Evolutionary conservation across 2,888 invertebrate genomes (phyloP), one percentile per base, ranked within the genome.

Genomic region (Pantelozetes paolii): DNA sequence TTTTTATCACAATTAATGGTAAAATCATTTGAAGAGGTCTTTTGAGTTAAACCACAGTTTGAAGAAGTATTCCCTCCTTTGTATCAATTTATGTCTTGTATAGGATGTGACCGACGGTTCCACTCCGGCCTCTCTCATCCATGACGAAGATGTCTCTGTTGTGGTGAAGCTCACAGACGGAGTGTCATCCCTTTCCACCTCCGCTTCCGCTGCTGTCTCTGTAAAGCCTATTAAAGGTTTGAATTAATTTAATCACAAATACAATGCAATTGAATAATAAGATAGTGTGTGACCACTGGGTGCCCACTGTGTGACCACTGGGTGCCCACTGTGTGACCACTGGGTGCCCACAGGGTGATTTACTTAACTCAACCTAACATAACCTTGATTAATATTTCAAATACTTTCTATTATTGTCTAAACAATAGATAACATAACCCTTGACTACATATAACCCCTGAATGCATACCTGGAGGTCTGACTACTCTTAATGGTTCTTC

Each of bases 41-140:
- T 89, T 89, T 79, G 91, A 90, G 81, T 91, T 89, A 83, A 89
- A 89, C 91, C 91, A 94, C 84, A 94, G 90, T 79, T 91, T 88
- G 89, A 95, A 95, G 89, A 94, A 95, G 85, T 95, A 95, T 84
- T 95, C 94, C 82, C 94, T 93, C 80, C 90, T 88, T 78, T 90
- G 87, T 71, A 93, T 85, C 72, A 94, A 86, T 75, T 90, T 89
- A 77, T 90, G 90, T 79, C 90, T 88, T n/a, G 93, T 91, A 83
- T 94, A 94, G 59, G 91, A 90, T 79, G 89, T 87, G 79, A 94
- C 93, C 81, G 94, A 92, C 2, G 94, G 93, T 82, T 95, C 94
- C 90, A 95, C 93, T 80, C 92, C 90, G 82, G 92, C 89, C 77
- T 95, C 93, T 75, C 92, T 86, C 81, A 94, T 86, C 96, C 96